These are phyloP conservation scores for Rhyzopertha dominica DNA, from an alignment of 1,140 invertebrate genomes.

Conservation along the genomic window DNA sequence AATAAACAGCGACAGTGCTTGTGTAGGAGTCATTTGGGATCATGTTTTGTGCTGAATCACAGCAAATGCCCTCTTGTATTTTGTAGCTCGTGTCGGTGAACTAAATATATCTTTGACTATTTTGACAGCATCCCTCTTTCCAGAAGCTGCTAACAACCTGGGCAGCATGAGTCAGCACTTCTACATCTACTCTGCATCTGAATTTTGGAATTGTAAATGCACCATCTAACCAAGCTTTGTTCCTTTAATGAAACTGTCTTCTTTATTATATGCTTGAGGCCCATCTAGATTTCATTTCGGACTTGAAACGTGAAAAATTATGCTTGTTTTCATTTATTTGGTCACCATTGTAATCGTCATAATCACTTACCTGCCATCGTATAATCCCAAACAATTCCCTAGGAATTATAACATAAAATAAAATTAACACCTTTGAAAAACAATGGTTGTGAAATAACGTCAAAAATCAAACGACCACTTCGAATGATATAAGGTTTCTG, in stretches of 20 bases:
- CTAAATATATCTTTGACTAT: no score
- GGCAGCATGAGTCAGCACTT: slow-evolving; percentile 25
- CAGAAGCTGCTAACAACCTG: slow-evolving; percentile 20
- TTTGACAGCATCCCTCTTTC: no score
- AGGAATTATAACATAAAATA: no score
- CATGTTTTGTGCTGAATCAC: no score
- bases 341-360: slow-evolving; percentile 1
- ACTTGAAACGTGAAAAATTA: not conserved
- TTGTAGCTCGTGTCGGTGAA: no score
- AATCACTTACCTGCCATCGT: no score
- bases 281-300: slow-evolving; percentile 17
- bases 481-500: no score
- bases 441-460: no score
- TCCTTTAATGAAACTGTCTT: slow-evolving; percentile 20
- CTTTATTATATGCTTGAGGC: slow-evolving; percentile 9
- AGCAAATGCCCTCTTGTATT: no score
- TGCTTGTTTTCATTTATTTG: slow-evolving; percentile 2
- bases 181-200: slow-evolving; percentile 13
- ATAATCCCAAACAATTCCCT: no score
- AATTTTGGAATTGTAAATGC: slow-evolving; percentile 18
- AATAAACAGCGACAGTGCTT: slow-evolving; percentile 33
- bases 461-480: no score
- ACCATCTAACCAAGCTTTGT: slow-evolving; percentile 18
- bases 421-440: no score
- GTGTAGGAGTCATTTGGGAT: slow-evolving; percentile 21